Conservation (phyloP, 2,113 vertebrate genomes). For the Varanus salvator region DNA sequence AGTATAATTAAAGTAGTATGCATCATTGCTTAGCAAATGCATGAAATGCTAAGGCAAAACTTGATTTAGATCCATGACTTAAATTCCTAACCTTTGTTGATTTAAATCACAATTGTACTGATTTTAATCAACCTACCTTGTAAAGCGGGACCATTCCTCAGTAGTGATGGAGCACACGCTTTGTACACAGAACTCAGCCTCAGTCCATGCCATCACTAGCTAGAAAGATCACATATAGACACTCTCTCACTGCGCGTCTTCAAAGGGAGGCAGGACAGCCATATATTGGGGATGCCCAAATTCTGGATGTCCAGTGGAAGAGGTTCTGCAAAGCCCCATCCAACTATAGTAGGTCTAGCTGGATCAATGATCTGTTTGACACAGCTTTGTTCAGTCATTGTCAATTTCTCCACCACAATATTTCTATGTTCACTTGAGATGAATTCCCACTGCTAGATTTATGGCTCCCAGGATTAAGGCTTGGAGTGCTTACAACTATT, state of each 20-base stretch:
- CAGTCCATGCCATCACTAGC: too few relatives aligned
- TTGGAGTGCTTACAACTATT: neutral
- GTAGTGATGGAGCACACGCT: too few relatives aligned
- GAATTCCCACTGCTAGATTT: neutral
- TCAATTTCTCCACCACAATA: neutral
- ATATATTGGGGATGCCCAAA: neutral
- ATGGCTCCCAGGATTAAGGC: neutral
- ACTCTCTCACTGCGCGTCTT: too few relatives aligned
- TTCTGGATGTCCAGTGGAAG: neutral
- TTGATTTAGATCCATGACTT: neutral
- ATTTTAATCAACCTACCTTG: too few relatives aligned
- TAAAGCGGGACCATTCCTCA: too few relatives aligned
- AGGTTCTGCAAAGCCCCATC: neutral
- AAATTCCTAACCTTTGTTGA: neutral
- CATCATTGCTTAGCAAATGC: too few relatives aligned
- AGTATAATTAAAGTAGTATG: too few relatives aligned
- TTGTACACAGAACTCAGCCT: too few relatives aligned
- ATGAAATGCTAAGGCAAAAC: neutral
- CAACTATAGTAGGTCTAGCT: neutral
- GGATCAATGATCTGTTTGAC: neutral
- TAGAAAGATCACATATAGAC: too few relatives aligned
- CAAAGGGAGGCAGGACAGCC: too few relatives aligned
- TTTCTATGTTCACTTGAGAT: neutral
- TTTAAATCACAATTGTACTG: too few relatives aligned
- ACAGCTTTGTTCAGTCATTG: neutral